These are phyloP conservation scores for Centropristis striata DNA, from an alignment of 2,113 vertebrate species.

Conservation along the genomic window DNA sequence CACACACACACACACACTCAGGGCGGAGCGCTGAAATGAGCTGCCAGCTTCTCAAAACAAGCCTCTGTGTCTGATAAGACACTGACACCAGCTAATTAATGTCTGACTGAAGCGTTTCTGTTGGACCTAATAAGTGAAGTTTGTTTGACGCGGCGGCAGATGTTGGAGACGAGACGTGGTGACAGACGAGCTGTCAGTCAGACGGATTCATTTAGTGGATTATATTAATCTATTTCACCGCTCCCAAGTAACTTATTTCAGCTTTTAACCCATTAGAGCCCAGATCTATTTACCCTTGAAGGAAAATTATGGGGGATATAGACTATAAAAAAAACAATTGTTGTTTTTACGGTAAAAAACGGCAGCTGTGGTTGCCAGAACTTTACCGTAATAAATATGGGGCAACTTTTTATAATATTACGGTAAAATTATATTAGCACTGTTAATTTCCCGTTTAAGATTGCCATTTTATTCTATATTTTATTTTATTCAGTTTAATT, in stretches of 20 bases:
- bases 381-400: no score
- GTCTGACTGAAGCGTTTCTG: slow-evolving; percentile 49
- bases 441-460: no score
- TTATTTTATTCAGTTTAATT: no score
- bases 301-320: no score
- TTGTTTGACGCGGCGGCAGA: slow-evolving; percentile 61
- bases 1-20: no score
- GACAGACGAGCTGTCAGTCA: slow-evolving; percentile 58
- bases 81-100: slow-evolving; percentile 80
- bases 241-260: not conserved
- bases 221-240: not conserved
- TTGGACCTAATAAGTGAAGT: slow-evolving; percentile 60
- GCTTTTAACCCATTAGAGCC: no score
- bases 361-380: no score
- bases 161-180: slow-evolving; percentile 54
- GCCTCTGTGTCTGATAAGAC: slow-evolving; percentile 76
- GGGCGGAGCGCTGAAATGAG: slow-evolving; percentile 63
- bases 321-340: no score
- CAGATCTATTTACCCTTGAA: no score
- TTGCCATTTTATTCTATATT: not conserved
- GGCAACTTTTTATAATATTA: no score
- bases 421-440: no score
- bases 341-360: no score
- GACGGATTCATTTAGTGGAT: not conserved
- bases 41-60: slow-evolving; percentile 80